Base-by-base conservation (phyloP, 2,888 invertebrate species). In the Xestia xanthographa region DNA sequence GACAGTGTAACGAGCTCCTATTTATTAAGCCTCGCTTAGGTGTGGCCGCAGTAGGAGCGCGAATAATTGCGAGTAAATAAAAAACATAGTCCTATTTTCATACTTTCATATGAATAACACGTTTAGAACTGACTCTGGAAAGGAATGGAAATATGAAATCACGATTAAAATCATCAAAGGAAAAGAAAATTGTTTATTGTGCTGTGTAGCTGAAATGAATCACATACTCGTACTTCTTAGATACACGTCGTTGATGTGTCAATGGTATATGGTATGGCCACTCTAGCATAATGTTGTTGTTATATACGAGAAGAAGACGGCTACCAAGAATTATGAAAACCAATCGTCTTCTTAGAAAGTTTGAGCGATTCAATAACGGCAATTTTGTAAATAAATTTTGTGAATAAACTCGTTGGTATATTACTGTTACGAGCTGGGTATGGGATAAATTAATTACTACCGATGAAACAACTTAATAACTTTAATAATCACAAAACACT, bases 1-100 rank as follows among this genome's bases (percentile, higher is more conserved):
- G 76, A 79, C 78, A 76, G 72, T 76, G 87, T 91, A 92, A 92
- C 92, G 90, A 92, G 92, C 90, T 90, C 81, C 82, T 90, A 89
- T 91, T 92, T 91, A 90, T 91, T 90, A 88, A 88, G 89, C 70
- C 73, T 85, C n/a, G 34, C 22, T 66, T 43, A 20, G 63, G 69
- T 71, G 66, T 43, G 86, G 84, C 29, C 34, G n/a, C 74, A 86
- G 50, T 84, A 0, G 11, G n/a, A 76, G 79, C 88, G 63, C 20
- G 11, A 20, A 26, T 14, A 56, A 26, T 26, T 14, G 56, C 56
- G 26, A 56, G 20, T 58, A 29, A 58, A 56, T 56, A 26, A 29
- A 56, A 29, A 17, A 58, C 26, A 14, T 26, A 29, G 26, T 58
- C 17, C 9, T 58, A 17, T 58, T 20, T 29, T 9, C 4, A 12